phyloP scores from a whole-genome alignment of 1,140 invertebrate species.

The Myzus persicae region DNA sequence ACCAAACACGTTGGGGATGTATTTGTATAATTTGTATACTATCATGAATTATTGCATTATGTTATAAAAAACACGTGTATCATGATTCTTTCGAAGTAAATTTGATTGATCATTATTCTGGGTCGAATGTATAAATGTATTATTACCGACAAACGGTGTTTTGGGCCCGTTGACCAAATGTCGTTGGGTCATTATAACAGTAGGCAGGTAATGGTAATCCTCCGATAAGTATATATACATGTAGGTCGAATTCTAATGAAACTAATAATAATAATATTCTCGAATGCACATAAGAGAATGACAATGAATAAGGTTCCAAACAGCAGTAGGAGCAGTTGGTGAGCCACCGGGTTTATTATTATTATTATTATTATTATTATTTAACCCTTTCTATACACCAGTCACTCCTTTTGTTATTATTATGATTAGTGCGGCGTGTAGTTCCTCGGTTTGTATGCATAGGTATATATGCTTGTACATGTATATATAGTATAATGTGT shows the following conservation, averaged over 20 bases:
- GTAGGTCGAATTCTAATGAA: conserved; percentile 50
- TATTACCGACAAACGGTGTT: neutral
- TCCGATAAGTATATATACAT: neutral
- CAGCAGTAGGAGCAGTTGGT: conserved; percentile 52
- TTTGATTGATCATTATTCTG: conserved; percentile 39
- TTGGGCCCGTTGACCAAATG: conserved; percentile 52
- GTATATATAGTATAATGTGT: neutral
- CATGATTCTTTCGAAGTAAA: neutral
- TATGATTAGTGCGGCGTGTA: conserved; percentile 37
- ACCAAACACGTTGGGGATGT: neutral
- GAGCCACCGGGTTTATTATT: conserved; percentile 53
- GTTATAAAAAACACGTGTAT: neutral
- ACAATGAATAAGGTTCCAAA: conserved; percentile 53
- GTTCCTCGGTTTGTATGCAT: conserved; percentile 9
- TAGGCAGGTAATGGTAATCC: conserved; percentile 10
- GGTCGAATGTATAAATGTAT: neutral
- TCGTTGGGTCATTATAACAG: conserved; percentile 41
- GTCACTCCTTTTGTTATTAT: conserved; percentile 52
- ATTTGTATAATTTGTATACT: neutral
- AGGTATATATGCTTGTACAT: neutral
- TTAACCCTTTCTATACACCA: conserved; percentile 48
- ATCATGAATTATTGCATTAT: neutral
- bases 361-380: conserved; percentile 15
- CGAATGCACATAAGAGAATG: conserved; percentile 36
- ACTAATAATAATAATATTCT: conserved; percentile 42